Evolutionary conservation across 2,888 invertebrate genomes (phyloP).

Genomic region (Cartodere bifasciata): DNA sequence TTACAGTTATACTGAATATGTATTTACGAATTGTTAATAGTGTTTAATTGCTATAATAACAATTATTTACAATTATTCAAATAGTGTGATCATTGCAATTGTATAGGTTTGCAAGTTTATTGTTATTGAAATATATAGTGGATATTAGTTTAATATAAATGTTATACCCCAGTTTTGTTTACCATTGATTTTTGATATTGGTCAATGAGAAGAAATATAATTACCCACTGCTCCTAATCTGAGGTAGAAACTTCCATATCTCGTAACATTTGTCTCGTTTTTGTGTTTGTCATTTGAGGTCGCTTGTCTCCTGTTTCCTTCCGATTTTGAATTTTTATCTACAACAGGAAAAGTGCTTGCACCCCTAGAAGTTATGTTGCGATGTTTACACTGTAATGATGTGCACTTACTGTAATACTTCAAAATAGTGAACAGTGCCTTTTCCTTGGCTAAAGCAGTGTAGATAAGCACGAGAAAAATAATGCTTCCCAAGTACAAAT

Average conservation of each 20-base stretch:
- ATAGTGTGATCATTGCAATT: too few species aligned
- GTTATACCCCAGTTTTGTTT: too few species aligned
- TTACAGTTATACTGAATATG: too few species aligned
- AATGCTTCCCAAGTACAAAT: slow-evolving; percentile 65
- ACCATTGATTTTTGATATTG: too few species aligned
- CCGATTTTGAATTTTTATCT: slow-evolving; percentile 6
- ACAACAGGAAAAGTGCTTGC: slow-evolving; percentile 4
- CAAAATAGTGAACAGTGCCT: slow-evolving; percentile 14
- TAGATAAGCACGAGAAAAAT: slow-evolving; percentile 73
- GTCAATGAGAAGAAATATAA: slow-evolving; percentile 41
- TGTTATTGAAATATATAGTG: too few species aligned
- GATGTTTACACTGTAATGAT: too few species aligned
- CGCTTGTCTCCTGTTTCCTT: not conserved
- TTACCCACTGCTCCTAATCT: slow-evolving; percentile 70
- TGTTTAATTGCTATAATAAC: too few species aligned
- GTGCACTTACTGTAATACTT: slow-evolving; percentile 11
- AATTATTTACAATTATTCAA: too few species aligned
- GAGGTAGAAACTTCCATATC: slow-evolving; percentile 79
- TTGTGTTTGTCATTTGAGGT: slow-evolving; percentile 10
- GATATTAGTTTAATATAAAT: too few species aligned
- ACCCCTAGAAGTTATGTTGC: slow-evolving; percentile 2
- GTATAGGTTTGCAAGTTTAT: too few species aligned
- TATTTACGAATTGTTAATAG: too few species aligned
- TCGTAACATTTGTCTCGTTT: slow-evolving; percentile 36
- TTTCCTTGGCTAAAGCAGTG: slow-evolving; percentile 42